phyloP scores from a whole-genome alignment of 2,113 vertebrate genomes.

The Halcyon senegalensis region DNA sequence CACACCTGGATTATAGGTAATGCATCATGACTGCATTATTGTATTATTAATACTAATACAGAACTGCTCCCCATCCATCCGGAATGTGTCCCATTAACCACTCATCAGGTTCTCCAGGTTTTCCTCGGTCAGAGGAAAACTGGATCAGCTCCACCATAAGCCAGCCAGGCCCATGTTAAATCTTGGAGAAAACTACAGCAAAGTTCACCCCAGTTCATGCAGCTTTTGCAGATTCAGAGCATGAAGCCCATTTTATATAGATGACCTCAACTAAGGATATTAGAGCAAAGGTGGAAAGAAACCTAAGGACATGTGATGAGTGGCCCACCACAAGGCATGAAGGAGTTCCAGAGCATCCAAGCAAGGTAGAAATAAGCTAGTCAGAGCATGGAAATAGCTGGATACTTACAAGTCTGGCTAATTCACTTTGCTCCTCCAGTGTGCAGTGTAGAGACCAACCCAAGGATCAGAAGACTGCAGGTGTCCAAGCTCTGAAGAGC shows the following conservation, averaged over 20 bases:
- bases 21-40: neutral
- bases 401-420: neutral
- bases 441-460: rapidly evolving
- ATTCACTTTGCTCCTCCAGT: neutral
- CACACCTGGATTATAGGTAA: neutral
- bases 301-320: neutral
- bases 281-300: neutral
- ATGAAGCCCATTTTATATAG: rapidly evolving
- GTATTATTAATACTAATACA: neutral
- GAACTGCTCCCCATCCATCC: neutral
- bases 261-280: neutral
- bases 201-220: neutral
- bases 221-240: neutral
- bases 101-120: neutral
- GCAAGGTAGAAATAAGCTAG: rapidly evolving
- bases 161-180: neutral
- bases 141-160: neutral
- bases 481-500: neutral
- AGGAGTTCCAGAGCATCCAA: neutral
- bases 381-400: neutral
- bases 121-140: neutral
- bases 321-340: neutral
- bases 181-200: neutral
- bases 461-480: neutral
- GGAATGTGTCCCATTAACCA: neutral